phyloP scores from a whole-genome alignment of 2,113 vertebrate genomes.

The Blennius ocellaris region DNA sequence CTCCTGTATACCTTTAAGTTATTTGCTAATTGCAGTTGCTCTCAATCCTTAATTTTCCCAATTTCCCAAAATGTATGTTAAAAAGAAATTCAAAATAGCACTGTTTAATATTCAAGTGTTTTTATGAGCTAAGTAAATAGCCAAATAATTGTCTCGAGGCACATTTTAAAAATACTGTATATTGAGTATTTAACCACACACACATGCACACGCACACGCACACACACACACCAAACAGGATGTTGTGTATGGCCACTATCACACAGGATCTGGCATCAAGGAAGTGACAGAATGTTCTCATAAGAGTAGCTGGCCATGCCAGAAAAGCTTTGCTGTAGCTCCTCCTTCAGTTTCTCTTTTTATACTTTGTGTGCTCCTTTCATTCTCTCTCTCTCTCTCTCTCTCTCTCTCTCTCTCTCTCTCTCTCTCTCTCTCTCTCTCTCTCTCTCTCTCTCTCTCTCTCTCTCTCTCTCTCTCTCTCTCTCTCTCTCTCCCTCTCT shows the following conservation, averaged over 20 bases:
- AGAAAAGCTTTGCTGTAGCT: constrained; percentile 46
- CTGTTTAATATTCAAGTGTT: not conserved
- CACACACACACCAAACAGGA: not conserved
- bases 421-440: constrained; percentile 10
- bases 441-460: constrained; percentile 9
- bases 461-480: constrained; percentile 8
- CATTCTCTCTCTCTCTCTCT: not conserved
- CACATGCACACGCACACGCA: no score
- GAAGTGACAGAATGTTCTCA: constrained; percentile 66
- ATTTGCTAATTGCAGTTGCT: no score
- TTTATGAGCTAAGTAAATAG: not conserved
- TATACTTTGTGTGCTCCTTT: constrained; percentile 18
- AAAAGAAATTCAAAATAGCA: not conserved
- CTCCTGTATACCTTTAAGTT: no score
- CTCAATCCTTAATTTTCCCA: no score
- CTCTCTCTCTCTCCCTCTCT: constrained; percentile 19
- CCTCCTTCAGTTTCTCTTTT: constrained; percentile 26
- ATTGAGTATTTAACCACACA: not conserved
- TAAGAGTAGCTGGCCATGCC: constrained; percentile 63
- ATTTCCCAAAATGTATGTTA: no score
- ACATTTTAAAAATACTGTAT: not conserved
- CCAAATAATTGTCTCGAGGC: not conserved
- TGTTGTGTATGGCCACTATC: no score
- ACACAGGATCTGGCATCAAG: constrained; percentile 55
- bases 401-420: constrained; percentile 11